Evolutionary conservation across 2,888 invertebrate genomes (phyloP).

Genomic region (Campoletis raptor): DNA sequence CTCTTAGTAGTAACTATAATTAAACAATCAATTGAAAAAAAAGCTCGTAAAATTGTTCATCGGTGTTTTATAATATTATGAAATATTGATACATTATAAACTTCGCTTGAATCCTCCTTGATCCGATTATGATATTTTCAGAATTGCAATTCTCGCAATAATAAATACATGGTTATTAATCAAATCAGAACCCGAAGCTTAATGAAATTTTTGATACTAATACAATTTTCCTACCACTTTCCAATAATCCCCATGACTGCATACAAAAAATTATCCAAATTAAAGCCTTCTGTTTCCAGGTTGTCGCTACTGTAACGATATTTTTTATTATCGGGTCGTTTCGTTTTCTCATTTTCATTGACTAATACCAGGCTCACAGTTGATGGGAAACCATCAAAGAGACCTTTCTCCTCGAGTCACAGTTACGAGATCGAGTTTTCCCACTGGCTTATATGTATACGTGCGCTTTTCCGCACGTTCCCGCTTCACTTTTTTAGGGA

Average conservation of each 20-base stretch:
- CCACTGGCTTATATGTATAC: constrained; percentile 33
- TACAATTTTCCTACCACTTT: not conserved
- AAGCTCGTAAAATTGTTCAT: not conserved
- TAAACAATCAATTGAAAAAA: not conserved
- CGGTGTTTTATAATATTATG: not conserved
- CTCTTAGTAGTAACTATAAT: not conserved
- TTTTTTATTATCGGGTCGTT: not conserved
- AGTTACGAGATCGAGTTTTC: constrained; percentile 31
- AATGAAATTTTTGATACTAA: not conserved
- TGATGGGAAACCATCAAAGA: constrained; percentile 45
- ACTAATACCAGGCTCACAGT: constrained; percentile 12
- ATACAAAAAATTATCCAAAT: not conserved
- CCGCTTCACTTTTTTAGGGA: constrained; percentile 33
- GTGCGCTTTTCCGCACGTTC: constrained; percentile 44
- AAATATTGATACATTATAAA: not conserved
- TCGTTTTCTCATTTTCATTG: constrained; percentile 39
- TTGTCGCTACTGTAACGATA: not conserved
- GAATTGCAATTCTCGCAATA: not conserved
- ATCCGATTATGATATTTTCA: not conserved
- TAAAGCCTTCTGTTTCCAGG: not conserved
- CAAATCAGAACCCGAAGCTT: too few relatives aligned
- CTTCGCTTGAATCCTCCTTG: not conserved
- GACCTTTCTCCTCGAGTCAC: constrained; percentile 36
- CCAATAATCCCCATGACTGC: not conserved
- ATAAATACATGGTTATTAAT: not conserved